Evolutionary conservation across 2,113 vertebrate genomes (phyloP).

Genomic region (Dromas ardeola): DNA sequence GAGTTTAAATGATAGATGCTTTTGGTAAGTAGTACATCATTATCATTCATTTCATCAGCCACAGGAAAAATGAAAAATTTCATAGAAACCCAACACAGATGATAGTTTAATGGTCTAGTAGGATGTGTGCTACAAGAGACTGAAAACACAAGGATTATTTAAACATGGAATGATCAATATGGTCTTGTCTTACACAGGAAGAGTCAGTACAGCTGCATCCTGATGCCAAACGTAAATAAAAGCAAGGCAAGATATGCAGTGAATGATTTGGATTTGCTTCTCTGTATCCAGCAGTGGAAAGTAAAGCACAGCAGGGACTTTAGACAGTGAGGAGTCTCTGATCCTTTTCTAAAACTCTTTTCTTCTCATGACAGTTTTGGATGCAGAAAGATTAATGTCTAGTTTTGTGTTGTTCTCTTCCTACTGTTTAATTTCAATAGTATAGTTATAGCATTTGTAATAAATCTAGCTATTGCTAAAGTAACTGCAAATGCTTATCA

Average conservation of each 20-base stretch:
- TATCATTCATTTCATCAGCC: not conserved
- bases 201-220: not conserved
- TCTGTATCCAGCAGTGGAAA: not conserved
- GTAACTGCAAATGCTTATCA: not conserved
- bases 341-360: not conserved
- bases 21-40: not conserved
- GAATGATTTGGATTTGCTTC: not conserved
- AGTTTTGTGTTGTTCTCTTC: not conserved
- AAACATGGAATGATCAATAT: not conserved
- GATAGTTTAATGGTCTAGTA: not conserved
- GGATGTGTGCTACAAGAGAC: not conserved
- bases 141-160: conserved; percentile 7
- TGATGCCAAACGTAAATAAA: not conserved
- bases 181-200: not conserved
- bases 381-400: not conserved
- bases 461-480: not conserved
- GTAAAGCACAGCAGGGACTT: not conserved
- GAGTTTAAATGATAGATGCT: not conserved
- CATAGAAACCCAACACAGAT: not conserved
- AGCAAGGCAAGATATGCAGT: not conserved
- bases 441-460: not conserved
- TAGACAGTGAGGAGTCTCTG: not conserved
- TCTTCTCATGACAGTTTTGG: not conserved
- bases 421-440: not conserved
- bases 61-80: not conserved